Evolutionary conservation across 2,113 vertebrate species (phyloP), one percentile per base, ranked within the genome.

Genomic region (Syngnathus scovelli): DNA sequence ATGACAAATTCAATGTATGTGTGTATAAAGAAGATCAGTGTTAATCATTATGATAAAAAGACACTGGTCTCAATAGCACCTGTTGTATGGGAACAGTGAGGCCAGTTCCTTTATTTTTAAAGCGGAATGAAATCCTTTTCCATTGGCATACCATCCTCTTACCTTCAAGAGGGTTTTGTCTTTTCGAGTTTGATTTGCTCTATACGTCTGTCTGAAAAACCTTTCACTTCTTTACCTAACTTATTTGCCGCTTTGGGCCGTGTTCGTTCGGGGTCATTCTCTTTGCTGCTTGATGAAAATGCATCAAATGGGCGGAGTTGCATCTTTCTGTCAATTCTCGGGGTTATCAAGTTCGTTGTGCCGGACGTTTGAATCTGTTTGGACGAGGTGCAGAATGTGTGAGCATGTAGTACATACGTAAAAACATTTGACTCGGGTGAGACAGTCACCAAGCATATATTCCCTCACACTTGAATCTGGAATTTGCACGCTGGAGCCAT

Each of bases 401-500:
- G 18, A 23, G 38, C 48, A 7, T 60, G 13, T 37, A 18, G 27
- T 21, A 23, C 23, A 23, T 23, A 36, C 27, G 27, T 33, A 41
- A 23, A 23, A 41, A 67, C 19, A 61, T 65, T 67, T 61, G 23
- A 21, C 38, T 27, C n/a, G 37, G 39, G 46, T 36, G 63, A 49
- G 46, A 60, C 37, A 5, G 19, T 61, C 11, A 7, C 21, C 21
- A 66, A 64, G 12, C 46, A 8, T 64, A 23, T 37, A 54, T 6
- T 51, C 56, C 62, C 41, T 68, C 16, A 46, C 21, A 56, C 55
- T 48, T 63, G 21, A 1, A 69, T 61, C 44, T 58, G 27, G 41
- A 48, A 68, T 65, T 70, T 74, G 48, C 55, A 68, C 27, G 44
- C 38, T 7, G 61, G 39, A 68, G 61, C 10, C 62, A 64, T 48